A percentile compares a stretch with the other conserved stretches of the same genome.
Evolutionary conservation across 2,888 invertebrate genomes (phyloP).

Genomic region (Archaeoteleia sp.): DNA sequence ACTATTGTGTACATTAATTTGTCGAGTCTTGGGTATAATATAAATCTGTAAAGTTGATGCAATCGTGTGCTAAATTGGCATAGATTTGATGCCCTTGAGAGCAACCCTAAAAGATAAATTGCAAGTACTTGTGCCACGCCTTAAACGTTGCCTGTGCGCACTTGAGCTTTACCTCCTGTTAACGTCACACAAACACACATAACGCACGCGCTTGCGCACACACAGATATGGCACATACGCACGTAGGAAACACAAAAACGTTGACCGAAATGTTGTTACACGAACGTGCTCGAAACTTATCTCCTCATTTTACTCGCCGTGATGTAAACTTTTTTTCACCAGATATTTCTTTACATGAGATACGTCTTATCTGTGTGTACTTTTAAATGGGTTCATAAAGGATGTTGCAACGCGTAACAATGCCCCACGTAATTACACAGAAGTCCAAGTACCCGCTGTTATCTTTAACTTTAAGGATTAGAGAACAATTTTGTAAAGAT

Average conservation of each 20-base stretch:
- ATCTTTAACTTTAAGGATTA: too few relatives aligned
- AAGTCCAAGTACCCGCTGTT: too few relatives aligned
- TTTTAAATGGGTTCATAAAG: too few relatives aligned
- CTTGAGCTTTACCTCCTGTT: constrained; percentile 41
- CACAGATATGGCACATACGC: constrained; percentile 1
- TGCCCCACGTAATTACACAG: too few relatives aligned
- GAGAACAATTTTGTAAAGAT: too few relatives aligned
- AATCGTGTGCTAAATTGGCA: constrained; percentile 1
- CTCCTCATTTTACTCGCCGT: constrained; percentile 16
- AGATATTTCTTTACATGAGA: too few relatives aligned
- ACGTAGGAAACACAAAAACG: constrained; percentile 25
- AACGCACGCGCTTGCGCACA: neutral
- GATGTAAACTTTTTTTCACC: constrained; percentile 1
- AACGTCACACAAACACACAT: constrained; percentile 20
- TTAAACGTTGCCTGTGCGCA: constrained; percentile 50
- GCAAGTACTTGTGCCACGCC: constrained; percentile 47
- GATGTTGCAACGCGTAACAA: too few relatives aligned
- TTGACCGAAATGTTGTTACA: constrained; percentile 20
- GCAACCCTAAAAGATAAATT: constrained; percentile 17
- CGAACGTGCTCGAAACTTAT: constrained; percentile 12
- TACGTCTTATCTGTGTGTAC: too few relatives aligned
- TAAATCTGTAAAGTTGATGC: too few relatives aligned
- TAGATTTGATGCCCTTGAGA: constrained; percentile 3
- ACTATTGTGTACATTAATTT: too few relatives aligned
- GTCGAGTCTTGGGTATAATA: too few relatives aligned